phyloP scores from a whole-genome alignment of 2,113 vertebrate genomes.

The Strix uralensis region DNA sequence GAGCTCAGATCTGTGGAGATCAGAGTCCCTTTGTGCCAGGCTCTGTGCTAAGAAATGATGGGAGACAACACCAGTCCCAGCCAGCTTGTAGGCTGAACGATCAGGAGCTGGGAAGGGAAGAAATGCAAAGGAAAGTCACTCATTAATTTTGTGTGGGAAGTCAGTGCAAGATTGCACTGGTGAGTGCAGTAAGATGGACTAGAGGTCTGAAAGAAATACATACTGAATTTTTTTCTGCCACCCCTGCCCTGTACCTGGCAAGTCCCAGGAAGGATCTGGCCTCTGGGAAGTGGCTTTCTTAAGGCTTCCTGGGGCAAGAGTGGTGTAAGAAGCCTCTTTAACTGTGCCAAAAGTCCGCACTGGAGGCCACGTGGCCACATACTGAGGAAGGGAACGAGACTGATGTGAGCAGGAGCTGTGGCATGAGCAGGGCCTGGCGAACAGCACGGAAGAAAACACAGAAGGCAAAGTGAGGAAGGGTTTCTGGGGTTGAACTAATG shows the following conservation, averaged over 20 bases:
- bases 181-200: not conserved
- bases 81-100: not conserved
- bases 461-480: not conserved
- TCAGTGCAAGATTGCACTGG: not conserved
- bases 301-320: not conserved
- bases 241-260: not conserved
- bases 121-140: not conserved
- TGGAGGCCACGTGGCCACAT: fast-evolving
- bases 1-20: slow-evolving; percentile 23
- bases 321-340: not conserved
- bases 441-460: not conserved
- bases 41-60: not conserved
- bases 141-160: not conserved
- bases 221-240: not conserved
- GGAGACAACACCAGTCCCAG: not conserved
- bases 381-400: not conserved
- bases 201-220: not conserved
- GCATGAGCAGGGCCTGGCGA: not conserved
- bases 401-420: not conserved
- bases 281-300: not conserved
- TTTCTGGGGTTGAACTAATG: not conserved
- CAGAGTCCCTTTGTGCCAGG: not conserved
- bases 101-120: not conserved
- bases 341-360: not conserved
- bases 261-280: not conserved